A percentile compares a stretch with the other conserved stretches of the same genome.
These are phyloP conservation scores for Potamilus streckersoni DNA, from an alignment of 1,140 invertebrate species.

Conservation along the genomic window DNA sequence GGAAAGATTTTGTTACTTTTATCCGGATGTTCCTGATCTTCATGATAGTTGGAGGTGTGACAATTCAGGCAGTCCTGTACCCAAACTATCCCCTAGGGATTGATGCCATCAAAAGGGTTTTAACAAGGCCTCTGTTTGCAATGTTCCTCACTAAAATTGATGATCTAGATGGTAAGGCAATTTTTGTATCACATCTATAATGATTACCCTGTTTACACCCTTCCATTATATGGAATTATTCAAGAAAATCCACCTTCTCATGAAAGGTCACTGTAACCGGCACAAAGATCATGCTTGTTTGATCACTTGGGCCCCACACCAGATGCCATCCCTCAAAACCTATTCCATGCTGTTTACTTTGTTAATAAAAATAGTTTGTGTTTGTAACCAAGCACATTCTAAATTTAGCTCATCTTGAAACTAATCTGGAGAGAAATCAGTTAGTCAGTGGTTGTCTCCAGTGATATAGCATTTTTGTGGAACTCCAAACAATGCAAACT, in stretches of 20 bases:
- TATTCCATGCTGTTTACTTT: neutral
- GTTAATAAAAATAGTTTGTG: neutral
- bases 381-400: neutral
- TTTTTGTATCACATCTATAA: neutral
- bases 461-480: too few species aligned
- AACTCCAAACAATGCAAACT: too few species aligned
- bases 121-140: conserved; percentile 66
- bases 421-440: too few species aligned
- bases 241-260: too few species aligned
- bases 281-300: too few species aligned
- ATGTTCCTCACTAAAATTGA: conserved; percentile 68
- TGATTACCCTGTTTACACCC: too few species aligned
- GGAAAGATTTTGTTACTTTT: conserved; percentile 68
- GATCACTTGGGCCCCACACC: too few species aligned
- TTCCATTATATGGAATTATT: too few species aligned
- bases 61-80: conserved; percentile 68
- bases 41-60: conserved; percentile 67
- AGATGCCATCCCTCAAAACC: too few species aligned
- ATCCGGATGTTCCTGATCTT: conserved; percentile 68
- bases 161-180: conserved; percentile 59
- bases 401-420: too few species aligned
- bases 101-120: conserved; percentile 59
- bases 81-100: conserved; percentile 64
- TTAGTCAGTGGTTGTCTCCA: too few species aligned
- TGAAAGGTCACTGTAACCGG: too few species aligned